A percentile compares a stretch with the other conserved stretches of the same genome.
Conservation (phyloP, 2,113 vertebrate genomes). For the Bostrychus sinensis region DNA sequence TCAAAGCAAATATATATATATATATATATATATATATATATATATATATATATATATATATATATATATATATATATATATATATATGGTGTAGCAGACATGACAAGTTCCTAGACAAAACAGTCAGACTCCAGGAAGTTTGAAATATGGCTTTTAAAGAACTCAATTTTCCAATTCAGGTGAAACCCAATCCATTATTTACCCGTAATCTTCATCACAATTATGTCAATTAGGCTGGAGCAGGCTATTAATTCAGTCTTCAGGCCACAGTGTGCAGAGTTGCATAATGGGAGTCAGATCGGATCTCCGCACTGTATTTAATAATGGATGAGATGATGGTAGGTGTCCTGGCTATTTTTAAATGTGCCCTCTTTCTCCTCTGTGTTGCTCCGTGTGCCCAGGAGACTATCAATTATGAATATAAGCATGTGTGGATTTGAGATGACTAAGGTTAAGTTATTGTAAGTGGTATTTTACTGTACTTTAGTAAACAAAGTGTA, state of each 20-base stretch:
- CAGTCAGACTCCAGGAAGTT: slow-evolving; percentile 6
- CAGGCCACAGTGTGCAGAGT: slow-evolving; percentile 19
- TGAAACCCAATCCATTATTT: slow-evolving; percentile 27
- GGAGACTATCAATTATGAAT: slow-evolving; percentile 59
- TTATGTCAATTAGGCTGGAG: slow-evolving; percentile 25
- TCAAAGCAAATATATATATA: slow-evolving; percentile 36
- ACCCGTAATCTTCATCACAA: slow-evolving; percentile 18
- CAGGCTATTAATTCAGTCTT: slow-evolving; percentile 34
- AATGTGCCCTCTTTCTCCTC: slow-evolving; percentile 46
- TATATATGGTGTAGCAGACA: neutral
- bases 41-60: too few species aligned
- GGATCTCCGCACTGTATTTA: slow-evolving; percentile 51
- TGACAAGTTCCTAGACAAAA: slow-evolving; percentile 20
- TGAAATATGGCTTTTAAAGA: neutral
- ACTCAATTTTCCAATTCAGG: neutral
- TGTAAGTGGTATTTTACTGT: slow-evolving; percentile 18
- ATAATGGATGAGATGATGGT: slow-evolving; percentile 66
- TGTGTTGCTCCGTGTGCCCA: slow-evolving; percentile 37
- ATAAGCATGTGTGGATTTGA: slow-evolving; percentile 27
- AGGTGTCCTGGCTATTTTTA: slow-evolving; percentile 66
- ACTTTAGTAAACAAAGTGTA: slow-evolving; percentile 40
- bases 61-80: too few species aligned
- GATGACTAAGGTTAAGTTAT: slow-evolving; percentile 11
- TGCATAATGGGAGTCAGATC: slow-evolving; percentile 60
- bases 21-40: too few species aligned